Evolutionary conservation across 2,797 vertebrate genomes (phyloP).

Genomic region (Acropternis orthonyx): DNA sequence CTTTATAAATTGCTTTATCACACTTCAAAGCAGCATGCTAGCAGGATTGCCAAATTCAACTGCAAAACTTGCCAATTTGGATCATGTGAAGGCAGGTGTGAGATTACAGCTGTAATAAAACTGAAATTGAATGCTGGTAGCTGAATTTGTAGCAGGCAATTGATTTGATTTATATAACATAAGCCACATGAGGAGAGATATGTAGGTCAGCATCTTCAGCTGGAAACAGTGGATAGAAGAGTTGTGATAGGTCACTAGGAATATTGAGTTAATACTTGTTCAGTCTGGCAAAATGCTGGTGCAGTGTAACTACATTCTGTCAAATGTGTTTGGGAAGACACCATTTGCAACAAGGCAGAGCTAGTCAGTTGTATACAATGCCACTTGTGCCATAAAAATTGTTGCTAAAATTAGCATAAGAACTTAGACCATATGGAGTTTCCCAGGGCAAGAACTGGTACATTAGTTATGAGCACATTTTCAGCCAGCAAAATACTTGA

Average conservation of each 20-base stretch:
- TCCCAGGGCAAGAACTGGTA: neutral
- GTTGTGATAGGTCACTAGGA: neutral
- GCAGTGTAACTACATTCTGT: neutral
- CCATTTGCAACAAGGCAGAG: neutral
- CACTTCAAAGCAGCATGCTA: slow-evolving; percentile 22
- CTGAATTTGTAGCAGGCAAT: slow-evolving; percentile 59
- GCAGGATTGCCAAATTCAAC: slow-evolving; percentile 43
- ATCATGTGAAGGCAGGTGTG: slow-evolving; percentile 57
- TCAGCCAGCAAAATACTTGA: neutral
- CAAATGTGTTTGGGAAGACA: neutral
- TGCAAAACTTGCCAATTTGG: slow-evolving; percentile 60
- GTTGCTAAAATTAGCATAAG: slow-evolving; percentile 4
- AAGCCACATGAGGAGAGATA: slow-evolving; percentile 38
- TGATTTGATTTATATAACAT: slow-evolving; percentile 66
- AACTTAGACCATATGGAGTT: slow-evolving; percentile 6
- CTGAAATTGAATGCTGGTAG: slow-evolving; percentile 51
- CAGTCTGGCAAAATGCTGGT: neutral
- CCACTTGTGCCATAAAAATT: neutral
- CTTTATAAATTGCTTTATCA: slow-evolving; percentile 64
- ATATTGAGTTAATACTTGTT: slow-evolving; percentile 16
- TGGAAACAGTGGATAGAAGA: neutral
- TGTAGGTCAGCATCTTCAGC: slow-evolving; percentile 57
- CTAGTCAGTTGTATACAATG: neutral
- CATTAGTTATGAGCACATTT: slow-evolving; percentile 1
- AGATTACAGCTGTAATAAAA: slow-evolving; percentile 67